phyloP scores from a whole-genome alignment of 2,888 invertebrate genomes.

The Pogonocherus hispidulus region DNA sequence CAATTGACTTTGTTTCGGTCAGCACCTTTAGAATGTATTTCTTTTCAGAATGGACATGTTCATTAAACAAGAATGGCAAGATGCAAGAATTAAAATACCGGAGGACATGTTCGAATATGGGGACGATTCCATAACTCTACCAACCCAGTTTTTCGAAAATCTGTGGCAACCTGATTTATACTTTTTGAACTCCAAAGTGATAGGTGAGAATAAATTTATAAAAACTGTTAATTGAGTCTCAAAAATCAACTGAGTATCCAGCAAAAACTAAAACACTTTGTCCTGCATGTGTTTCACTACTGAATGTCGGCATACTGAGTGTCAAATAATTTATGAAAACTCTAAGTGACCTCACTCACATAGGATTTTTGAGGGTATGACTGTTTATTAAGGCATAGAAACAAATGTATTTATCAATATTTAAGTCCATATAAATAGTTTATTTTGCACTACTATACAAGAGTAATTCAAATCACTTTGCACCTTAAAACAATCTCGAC shows the following conservation, averaged over 20 bases:
- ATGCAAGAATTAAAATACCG: slow-evolving; percentile 81
- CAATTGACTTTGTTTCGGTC: not conserved
- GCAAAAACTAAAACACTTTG: not conserved
- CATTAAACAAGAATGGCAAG: slow-evolving; percentile 85
- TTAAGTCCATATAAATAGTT: no score
- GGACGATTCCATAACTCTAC: slow-evolving; percentile 84
- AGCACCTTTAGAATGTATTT: not conserved
- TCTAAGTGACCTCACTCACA: no score
- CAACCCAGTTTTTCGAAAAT: slow-evolving; percentile 85
- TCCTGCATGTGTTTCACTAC: no score
- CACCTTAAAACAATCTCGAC: no score
- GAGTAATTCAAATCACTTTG: no score
- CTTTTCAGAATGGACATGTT: slow-evolving; percentile 84
- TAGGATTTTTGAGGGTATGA: no score
- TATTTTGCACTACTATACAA: no score
- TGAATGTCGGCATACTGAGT: no score
- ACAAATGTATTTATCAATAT: no score
- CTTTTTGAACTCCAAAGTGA: slow-evolving; percentile 87
- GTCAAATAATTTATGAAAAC: no score
- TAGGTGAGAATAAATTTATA: slow-evolving; percentile 73
- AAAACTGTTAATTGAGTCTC: not conserved
- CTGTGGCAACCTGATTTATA: slow-evolving; percentile 92
- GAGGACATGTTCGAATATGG: slow-evolving; percentile 85
- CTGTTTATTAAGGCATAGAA: no score
- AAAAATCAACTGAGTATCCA: not conserved